A percentile compares a stretch with the other conserved stretches of the same genome.
Conservation (phyloP, 1,140 invertebrate species). For the Sminthurides bifidus region DNA sequence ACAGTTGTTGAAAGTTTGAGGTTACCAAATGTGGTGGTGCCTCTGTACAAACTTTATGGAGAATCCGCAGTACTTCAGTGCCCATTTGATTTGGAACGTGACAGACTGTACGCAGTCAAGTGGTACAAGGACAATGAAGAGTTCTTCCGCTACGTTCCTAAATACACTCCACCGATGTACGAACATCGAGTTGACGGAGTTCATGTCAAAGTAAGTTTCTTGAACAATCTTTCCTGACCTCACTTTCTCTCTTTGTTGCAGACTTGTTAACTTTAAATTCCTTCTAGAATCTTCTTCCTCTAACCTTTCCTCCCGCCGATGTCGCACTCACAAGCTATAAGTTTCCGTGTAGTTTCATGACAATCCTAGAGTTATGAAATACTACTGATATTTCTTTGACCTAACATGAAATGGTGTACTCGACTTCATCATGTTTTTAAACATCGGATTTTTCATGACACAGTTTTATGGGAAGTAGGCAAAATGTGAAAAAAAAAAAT, state of each 20-base stretch:
- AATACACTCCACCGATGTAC: conserved; percentile 47
- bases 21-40: conserved; percentile 47
- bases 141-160: conserved; percentile 64
- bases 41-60: conserved; percentile 55
- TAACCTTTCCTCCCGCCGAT: background rate
- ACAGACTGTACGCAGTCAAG: conserved; percentile 28
- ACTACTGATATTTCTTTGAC: no score
- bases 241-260: background rate
- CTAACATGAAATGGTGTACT: no score
- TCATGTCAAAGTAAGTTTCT: conserved; percentile 56
- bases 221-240: background rate
- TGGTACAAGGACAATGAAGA: conserved; percentile 56
- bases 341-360: no score
- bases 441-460: no score
- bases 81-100: conserved; percentile 29
- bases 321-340: no score
- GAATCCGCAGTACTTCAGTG: conserved; percentile 58
- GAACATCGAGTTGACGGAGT: conserved; percentile 57
- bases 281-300: background rate
- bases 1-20: conserved; percentile 12
- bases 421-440: no score
- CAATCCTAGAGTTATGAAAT: no score
- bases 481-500: no score
- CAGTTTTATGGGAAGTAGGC: no score
- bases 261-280: background rate